Base-by-base conservation (phyloP, 2,797 vertebrate genomes). In the Cheirogaleus major region DNA sequence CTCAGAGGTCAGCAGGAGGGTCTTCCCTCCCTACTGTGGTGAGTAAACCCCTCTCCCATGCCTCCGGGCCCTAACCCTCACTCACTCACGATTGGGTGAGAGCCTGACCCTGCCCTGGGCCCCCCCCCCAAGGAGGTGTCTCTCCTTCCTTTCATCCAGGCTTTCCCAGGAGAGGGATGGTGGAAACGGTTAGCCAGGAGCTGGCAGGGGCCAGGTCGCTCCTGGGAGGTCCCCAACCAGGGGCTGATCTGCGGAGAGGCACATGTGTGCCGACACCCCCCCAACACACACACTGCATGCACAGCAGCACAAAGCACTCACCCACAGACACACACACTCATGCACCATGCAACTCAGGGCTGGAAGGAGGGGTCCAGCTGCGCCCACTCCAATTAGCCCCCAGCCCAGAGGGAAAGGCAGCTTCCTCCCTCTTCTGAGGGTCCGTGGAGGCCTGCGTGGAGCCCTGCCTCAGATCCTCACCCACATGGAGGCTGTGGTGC, bases 71-170 rank as follows among this genome's bases (percentile, higher is more conserved):
- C 32, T 63, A 30, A 27, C 14, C 30, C 25, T 45, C 38, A 8
- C 22, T 65, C 61, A 7, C 10, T 35, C 65, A 7, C 43, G 2
- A 22, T 23, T 4, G 55, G 55, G 55, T 3, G 10, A 73, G 38
- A 67, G 86, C 65, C 10, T 13, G 23, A 41, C 45, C 88, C 23
- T 15, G 35, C 38, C 69, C 32, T 72, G 69, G 6, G 41, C 4
- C 2, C 25, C 2, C 11, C 4, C 2, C 11, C 4, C 0, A 13
- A 79, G 72, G 17, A 10, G 27, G 11, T 10, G 30, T 17, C 23
- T 23, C 57, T 59, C 57, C 0, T 25, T 57, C 27, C 8, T 65
- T 59, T 32, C 1, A 38, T 30, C 14, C 27, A 25, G 65, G 25
- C 27, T 32, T 65, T 57, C 69, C 86, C 38, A 72, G 38, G 27